Conservation (phyloP, 2,797 vertebrate genomes). For the Myotis daubentonii region DNA sequence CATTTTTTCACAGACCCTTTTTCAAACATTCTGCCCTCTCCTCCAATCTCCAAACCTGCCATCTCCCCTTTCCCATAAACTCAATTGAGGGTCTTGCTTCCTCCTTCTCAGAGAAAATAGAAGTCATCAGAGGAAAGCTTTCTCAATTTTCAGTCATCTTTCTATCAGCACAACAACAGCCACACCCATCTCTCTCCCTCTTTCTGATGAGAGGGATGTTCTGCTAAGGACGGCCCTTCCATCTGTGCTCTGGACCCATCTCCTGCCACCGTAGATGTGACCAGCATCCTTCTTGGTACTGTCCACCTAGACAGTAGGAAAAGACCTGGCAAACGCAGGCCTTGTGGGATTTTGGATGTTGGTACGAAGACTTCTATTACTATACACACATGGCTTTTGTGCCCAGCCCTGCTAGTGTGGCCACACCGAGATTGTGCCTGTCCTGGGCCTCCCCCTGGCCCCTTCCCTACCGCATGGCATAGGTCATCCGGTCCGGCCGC, state of each 20-base stretch:
- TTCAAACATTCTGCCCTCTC: background rate
- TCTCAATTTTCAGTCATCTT: background rate
- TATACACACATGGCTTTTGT: background rate
- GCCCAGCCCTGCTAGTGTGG: background rate
- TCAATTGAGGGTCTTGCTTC: background rate
- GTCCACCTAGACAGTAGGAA: background rate
- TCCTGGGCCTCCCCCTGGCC: fast-evolving
- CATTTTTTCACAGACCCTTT: background rate
- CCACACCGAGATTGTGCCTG: background rate
- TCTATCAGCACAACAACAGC: background rate
- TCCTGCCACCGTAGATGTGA: background rate
- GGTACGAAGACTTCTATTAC: background rate
- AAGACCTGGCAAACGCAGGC: background rate
- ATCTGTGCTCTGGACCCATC: background rate
- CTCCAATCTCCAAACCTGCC: background rate
- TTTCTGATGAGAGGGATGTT: background rate
- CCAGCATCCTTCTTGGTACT: background rate
- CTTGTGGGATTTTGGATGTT: background rate
- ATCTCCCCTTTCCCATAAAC: background rate
- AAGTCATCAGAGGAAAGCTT: background rate
- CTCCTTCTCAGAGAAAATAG: background rate
- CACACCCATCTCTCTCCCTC: background rate
- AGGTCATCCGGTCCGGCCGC: constrained; percentile 94
- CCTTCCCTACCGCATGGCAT: constrained; percentile 89
- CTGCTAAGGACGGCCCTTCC: background rate